A percentile compares a stretch with the other conserved stretches of the same genome.
phyloP scores from a whole-genome alignment of 2,888 invertebrate species.

The Cataglyphis cursor region DNA sequence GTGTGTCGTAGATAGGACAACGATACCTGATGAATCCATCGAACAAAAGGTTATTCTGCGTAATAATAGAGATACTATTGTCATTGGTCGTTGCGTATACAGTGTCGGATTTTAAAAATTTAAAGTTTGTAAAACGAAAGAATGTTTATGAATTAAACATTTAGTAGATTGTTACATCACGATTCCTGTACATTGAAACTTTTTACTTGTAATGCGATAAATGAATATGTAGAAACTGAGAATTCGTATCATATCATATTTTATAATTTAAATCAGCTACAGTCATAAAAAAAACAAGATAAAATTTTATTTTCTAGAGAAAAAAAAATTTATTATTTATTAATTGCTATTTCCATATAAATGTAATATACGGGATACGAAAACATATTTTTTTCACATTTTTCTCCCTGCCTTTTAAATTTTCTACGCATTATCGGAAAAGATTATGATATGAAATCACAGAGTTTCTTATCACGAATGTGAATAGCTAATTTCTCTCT shows the following conservation, averaged over 20 bases:
- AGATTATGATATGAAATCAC: neutral
- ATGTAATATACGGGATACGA: too few relatives aligned
- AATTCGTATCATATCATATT: neutral
- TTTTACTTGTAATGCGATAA: too few relatives aligned
- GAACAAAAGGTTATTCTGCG: neutral
- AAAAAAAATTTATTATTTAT: too few relatives aligned
- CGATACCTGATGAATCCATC: neutral
- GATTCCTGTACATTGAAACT: neutral
- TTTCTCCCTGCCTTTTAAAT: neutral
- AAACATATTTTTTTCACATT: neutral
- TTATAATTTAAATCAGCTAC: neutral
- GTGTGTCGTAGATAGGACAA: neutral
- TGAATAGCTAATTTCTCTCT: neutral
- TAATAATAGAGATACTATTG: neutral
- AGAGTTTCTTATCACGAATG: neutral
- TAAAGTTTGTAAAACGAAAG: neutral
- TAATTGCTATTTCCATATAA: too few relatives aligned
- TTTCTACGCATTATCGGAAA: neutral
- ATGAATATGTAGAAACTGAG: neutral
- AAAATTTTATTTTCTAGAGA: neutral
- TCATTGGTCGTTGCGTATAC: neutral
- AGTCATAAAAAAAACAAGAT: neutral
- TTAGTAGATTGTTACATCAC: neutral
- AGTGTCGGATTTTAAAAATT: neutral
- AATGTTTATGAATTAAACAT: constrained; percentile 4